Conservation (phyloP, 2,888 invertebrate genomes). For the Acanthosepion pharaonis region DNA sequence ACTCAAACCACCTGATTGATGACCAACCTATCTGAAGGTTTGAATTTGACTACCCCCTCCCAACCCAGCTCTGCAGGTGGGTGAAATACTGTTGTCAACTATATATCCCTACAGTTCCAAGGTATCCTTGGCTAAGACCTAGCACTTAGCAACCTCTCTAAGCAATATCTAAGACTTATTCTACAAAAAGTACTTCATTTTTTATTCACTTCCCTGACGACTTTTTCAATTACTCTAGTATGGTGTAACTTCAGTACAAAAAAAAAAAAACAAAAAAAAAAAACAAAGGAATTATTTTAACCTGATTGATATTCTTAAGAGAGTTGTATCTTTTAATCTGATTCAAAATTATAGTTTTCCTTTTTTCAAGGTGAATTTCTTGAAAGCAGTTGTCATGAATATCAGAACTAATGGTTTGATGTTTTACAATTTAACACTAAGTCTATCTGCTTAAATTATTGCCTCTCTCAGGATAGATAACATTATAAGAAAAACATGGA, state of each 20-base stretch:
- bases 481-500: neutral
- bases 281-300: neutral
- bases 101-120: neutral
- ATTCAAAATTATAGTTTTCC: neutral
- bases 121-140: neutral
- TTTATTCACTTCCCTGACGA: neutral
- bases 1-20: neutral
- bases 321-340: neutral
- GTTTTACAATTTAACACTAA: neutral
- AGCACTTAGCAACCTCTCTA: neutral
- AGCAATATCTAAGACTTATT: neutral
- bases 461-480: neutral
- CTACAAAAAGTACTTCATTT: neutral
- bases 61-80: neutral
- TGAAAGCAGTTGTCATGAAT: neutral
- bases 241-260: neutral
- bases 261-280: neutral
- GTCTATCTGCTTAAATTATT: neutral
- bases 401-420: neutral
- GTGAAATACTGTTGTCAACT: neutral
- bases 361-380: neutral
- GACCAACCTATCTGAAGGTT: neutral
- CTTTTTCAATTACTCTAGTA: neutral
- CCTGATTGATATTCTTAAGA: slow-evolving; percentile 33
- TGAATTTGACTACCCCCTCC: neutral